Conservation (phyloP, 2,888 invertebrate genomes). For the Cheilosia vulpina region DNA sequence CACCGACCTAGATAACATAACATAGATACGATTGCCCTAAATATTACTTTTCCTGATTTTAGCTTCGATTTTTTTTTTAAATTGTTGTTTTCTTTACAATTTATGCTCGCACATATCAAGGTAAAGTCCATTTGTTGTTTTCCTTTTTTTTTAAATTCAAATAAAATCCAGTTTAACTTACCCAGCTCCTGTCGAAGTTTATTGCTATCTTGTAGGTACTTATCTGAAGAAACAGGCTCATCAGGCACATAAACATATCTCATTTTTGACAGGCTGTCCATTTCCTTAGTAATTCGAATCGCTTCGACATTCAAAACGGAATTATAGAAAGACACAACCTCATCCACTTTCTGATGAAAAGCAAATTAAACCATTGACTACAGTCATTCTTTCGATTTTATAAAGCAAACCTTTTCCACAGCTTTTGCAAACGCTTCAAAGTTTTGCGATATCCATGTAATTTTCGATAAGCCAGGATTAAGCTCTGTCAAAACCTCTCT, state of each 20-base stretch:
- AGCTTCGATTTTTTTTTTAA: too few relatives aligned
- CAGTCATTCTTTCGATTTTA: not conserved
- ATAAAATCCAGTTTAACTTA: conserved; percentile 46
- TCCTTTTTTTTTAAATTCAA: too few relatives aligned
- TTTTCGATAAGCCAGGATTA: conserved; percentile 89
- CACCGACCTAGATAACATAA: too few relatives aligned
- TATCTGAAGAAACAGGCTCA: conserved; percentile 86
- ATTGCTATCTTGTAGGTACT: conserved; percentile 87
- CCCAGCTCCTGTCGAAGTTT: conserved; percentile 83
- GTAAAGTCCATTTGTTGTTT: too few relatives aligned
- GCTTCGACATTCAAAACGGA: conserved; percentile 89
- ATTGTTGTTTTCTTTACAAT: too few relatives aligned
- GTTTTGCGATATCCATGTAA: conserved; percentile 93
- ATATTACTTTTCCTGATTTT: too few relatives aligned
- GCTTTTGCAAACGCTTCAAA: conserved; percentile 80
- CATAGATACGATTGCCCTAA: too few relatives aligned
- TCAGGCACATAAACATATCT: conserved; percentile 87
- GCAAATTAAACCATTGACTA: not conserved
- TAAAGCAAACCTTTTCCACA: conserved; percentile 85
- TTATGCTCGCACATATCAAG: too few relatives aligned
- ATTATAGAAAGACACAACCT: conserved; percentile 78
- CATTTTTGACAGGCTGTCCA: conserved; percentile 86
- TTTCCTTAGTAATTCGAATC: conserved; percentile 88
- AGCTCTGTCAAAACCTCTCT: conserved; percentile 89
- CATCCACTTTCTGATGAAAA: conserved; percentile 77